Evolutionary conservation across 23 tunicate genomes (phyloP).

Genomic region (Trididemnum miniatum): DNA sequence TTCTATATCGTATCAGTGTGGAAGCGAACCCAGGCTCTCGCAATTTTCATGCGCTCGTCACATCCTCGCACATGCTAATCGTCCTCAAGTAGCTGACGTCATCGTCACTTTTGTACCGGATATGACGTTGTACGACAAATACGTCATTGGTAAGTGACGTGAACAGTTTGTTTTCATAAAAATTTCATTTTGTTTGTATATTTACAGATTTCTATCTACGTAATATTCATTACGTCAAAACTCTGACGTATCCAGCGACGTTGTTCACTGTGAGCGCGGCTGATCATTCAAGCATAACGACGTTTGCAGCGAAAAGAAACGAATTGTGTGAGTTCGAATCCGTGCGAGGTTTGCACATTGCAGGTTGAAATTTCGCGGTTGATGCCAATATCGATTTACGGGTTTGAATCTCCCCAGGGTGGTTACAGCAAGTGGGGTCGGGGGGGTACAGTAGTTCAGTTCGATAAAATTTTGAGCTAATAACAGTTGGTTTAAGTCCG

Average conservation of each 20-base stretch:
- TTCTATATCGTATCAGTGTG: neutral
- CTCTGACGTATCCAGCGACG: neutral
- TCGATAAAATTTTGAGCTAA: no score
- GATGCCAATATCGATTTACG: no score
- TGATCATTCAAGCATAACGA: constrained; percentile 5
- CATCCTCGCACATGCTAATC: neutral
- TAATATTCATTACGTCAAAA: neutral
- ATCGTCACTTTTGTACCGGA: neutral
- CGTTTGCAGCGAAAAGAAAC: neutral
- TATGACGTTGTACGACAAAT: neutral
- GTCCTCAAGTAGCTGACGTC: constrained; percentile 14
- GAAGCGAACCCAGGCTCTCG: neutral
- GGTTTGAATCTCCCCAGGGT: no score
- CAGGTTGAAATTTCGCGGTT: no score
- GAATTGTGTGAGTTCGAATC: constrained; percentile 14
- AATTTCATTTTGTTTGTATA: neutral
- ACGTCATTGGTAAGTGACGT: neutral
- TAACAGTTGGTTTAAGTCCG: no score
- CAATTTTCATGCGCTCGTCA: neutral
- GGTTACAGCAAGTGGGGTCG: no score
- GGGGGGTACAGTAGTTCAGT: no score
- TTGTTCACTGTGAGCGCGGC: neutral
- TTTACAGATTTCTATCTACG: constrained; percentile 1
- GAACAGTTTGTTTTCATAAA: no score
- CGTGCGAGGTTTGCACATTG: no score